These are phyloP conservation scores for Galago senegalensis DNA, from an alignment of 2,797 vertebrate species.

Conservation along the genomic window DNA sequence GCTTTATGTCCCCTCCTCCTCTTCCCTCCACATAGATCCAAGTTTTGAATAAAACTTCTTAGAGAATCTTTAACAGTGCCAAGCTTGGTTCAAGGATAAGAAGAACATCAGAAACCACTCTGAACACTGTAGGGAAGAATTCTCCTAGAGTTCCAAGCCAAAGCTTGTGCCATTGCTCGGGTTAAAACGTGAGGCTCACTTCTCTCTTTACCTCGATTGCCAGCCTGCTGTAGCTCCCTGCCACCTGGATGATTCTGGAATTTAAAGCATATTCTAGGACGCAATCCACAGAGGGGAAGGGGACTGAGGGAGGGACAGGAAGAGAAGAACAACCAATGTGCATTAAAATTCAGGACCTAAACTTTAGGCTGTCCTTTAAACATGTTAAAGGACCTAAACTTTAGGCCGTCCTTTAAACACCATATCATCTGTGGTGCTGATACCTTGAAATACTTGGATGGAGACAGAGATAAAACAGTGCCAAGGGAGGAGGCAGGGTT, in stretches of 20 bases:
- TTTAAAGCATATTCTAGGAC: background rate
- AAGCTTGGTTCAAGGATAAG: background rate
- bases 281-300: background rate
- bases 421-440: background rate
- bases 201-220: background rate
- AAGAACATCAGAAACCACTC: background rate
- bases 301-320: background rate
- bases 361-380: background rate
- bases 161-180: background rate
- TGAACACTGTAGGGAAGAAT: background rate
- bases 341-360: background rate
- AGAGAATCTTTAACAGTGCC: background rate
- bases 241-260: background rate
- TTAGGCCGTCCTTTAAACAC: background rate
- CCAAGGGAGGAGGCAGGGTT: background rate
- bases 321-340: background rate
- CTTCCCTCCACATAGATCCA: background rate
- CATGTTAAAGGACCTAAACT: background rate
- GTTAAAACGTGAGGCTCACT: background rate
- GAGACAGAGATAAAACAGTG: background rate
- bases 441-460: background rate
- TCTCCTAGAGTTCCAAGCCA: background rate
- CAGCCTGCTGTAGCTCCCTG: background rate
- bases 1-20: background rate
- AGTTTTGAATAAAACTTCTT: slow-evolving; percentile 37